Evolutionary conservation across 92 coral and sea anemone genomes (phyloP).

Genomic region (Desmophyllum pertusum): DNA sequence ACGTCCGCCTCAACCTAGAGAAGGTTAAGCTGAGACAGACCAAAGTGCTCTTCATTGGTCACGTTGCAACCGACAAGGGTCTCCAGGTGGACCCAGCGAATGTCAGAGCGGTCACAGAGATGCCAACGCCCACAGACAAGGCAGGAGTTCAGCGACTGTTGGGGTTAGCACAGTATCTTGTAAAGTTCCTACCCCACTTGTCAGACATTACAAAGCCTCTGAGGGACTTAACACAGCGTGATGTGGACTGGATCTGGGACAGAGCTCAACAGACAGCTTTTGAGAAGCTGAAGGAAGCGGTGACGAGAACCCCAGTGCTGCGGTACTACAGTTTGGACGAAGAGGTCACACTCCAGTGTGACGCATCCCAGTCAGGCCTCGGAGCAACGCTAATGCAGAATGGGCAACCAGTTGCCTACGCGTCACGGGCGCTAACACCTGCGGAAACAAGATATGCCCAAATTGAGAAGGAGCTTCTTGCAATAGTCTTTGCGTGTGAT

Average conservation of each 20-base stretch:
- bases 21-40: constrained; percentile 43
- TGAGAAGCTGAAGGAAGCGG: constrained; percentile 53
- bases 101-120: constrained; percentile 47
- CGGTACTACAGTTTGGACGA: constrained; percentile 47
- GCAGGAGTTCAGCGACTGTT: constrained; percentile 59
- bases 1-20: constrained; percentile 31
- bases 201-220: constrained; percentile 56
- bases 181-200: constrained; percentile 55
- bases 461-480: constrained; percentile 55
- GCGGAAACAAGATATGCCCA: constrained; percentile 64
- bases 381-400: constrained; percentile 56
- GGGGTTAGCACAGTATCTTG: constrained; percentile 55
- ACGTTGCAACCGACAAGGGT: constrained; percentile 54
- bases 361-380: constrained; percentile 54
- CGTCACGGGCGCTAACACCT: constrained; percentile 60
- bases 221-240: constrained; percentile 43
- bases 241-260: constrained; percentile 41
- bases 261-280: constrained; percentile 52
- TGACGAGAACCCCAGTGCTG: constrained; percentile 43
- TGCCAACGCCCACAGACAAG: constrained; percentile 67
- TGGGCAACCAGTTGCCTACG: constrained; percentile 63
- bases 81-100: constrained; percentile 51
- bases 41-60: constrained; percentile 46
- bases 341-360: constrained; percentile 65
- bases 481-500: constrained; percentile 54